Conservation (phyloP, 2,888 invertebrate genomes). For the Heterodera filipjevi region DNA sequence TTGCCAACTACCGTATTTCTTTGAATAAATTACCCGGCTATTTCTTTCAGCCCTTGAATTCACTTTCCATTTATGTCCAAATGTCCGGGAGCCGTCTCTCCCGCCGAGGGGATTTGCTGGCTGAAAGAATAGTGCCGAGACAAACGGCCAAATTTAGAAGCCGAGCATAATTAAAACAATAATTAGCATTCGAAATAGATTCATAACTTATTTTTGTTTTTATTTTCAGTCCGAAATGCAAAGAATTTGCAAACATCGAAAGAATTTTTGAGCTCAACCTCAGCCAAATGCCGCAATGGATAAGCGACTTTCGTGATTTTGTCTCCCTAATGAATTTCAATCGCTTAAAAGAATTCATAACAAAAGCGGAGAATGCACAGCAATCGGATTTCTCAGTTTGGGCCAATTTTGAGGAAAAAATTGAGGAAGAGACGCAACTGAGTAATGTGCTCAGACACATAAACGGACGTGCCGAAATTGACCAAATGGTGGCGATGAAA, state of each 20-base stretch:
- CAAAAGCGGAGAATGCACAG: neutral
- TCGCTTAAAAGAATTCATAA: neutral
- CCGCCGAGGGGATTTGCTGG: too few relatives aligned
- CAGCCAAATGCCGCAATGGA: neutral
- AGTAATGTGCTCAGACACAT: neutral
- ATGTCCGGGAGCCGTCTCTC: too few relatives aligned
- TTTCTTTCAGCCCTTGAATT: too few relatives aligned
- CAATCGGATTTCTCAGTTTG: neutral
- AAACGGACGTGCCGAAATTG: neutral
- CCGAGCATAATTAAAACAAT: neutral
- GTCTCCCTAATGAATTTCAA: neutral
- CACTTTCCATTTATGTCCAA: too few relatives aligned
- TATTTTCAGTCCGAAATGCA: neutral
- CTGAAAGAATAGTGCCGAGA: too few relatives aligned
- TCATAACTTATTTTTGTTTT: too few relatives aligned
- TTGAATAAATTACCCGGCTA: too few relatives aligned
- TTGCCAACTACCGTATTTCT: too few relatives aligned
- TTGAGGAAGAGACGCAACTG: neutral
- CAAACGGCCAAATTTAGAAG: too few relatives aligned
- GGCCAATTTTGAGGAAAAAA: neutral
- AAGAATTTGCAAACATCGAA: neutral
- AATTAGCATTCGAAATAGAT: neutral
- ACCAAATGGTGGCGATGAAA: neutral
- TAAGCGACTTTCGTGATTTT: neutral
- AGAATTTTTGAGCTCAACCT: neutral